A percentile compares a stretch with the other conserved stretches of the same genome.
Evolutionary conservation across 2,797 vertebrate species (phyloP).

Genomic region (Enteromius treurensis): DNA sequence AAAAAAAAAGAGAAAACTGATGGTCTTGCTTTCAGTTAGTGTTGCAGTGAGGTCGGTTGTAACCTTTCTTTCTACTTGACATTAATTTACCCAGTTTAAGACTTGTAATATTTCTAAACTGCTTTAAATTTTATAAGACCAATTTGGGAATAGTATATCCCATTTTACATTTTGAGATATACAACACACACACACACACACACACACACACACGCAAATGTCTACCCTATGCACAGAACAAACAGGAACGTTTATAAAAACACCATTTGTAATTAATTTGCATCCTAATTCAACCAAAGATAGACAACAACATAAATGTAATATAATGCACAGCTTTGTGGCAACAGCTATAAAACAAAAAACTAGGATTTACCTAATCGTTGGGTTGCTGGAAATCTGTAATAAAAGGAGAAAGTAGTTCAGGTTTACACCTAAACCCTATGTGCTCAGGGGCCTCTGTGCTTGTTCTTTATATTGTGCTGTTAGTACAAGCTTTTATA

Average conservation of each 20-base stretch:
- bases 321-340: background rate
- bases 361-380: background rate
- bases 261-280: background rate
- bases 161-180: background rate
- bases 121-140: background rate
- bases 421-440: background rate
- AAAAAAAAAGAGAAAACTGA: background rate
- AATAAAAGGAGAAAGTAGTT: background rate
- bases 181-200: background rate
- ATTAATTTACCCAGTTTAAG: background rate
- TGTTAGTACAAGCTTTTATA: background rate
- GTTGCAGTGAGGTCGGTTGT: background rate
- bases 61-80: background rate
- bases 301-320: background rate
- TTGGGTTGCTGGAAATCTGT: background rate
- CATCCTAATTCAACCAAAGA: background rate
- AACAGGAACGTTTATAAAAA: background rate
- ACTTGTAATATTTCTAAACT: background rate
- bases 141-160: background rate
- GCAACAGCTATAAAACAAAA: background rate
- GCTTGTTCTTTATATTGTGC: conserved; percentile 3
- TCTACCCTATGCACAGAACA: background rate
- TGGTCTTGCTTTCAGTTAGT: background rate
- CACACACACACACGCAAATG: no score
- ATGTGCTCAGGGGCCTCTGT: background rate